Evolutionary conservation across 2,797 vertebrate species (phyloP).

Genomic region (Acanthiza pusilla): DNA sequence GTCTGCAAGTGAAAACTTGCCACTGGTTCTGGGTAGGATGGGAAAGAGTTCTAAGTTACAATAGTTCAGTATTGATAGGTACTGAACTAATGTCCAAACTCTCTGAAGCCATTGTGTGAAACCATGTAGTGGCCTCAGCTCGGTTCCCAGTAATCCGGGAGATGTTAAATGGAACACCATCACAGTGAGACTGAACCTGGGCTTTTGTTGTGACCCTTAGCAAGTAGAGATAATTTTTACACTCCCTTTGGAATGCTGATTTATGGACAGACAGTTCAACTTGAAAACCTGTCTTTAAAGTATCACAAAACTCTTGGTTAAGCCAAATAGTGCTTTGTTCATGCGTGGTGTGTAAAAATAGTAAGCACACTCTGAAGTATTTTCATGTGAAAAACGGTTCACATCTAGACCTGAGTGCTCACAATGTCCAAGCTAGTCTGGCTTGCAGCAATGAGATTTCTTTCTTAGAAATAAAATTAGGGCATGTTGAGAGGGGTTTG

Average conservation of each 20-base stretch:
- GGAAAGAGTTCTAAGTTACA: background rate
- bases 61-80: background rate
- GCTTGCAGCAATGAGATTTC: background rate
- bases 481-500: background rate
- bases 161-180: background rate
- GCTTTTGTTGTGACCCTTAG: background rate
- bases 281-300: background rate
- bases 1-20: background rate
- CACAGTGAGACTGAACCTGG: background rate
- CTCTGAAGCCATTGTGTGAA: background rate
- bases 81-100: background rate
- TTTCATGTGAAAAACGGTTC: background rate
- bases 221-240: background rate
- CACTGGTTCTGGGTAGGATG: background rate
- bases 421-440: background rate
- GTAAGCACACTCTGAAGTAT: background rate
- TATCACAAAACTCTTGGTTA: background rate
- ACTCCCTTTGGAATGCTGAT: background rate
- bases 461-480: background rate
- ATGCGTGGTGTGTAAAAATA: background rate
- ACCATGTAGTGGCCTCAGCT: background rate
- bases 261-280: background rate
- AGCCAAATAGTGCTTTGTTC: background rate
- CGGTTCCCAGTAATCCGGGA: background rate
- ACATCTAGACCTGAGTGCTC: background rate